These are phyloP conservation scores for Paramormyrops hopkinsi DNA, from an alignment of 2,797 vertebrate species.

Conservation along the genomic window DNA sequence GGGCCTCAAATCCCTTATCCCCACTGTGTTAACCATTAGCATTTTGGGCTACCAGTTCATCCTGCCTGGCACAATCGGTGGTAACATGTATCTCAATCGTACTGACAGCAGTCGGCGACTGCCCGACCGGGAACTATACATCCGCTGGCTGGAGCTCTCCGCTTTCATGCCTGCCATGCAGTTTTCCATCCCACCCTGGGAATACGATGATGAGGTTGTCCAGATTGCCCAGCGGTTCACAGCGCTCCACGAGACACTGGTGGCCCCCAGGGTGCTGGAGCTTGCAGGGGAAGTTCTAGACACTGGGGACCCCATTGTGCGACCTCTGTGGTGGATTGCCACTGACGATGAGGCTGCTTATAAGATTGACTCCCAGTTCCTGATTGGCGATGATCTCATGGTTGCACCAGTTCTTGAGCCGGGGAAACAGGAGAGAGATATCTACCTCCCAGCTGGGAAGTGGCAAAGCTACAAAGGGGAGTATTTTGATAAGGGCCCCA, in stretches of 20 bases:
- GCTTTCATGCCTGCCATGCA: slow-evolving; percentile 98
- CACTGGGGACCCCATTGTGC: slow-evolving; percentile 88
- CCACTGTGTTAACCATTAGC: slow-evolving; percentile 80
- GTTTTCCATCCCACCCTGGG: slow-evolving; percentile 93
- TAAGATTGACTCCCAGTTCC: slow-evolving; percentile 89
- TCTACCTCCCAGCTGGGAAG: slow-evolving; percentile 84
- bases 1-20: slow-evolving; percentile 89
- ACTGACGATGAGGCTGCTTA: slow-evolving; percentile 78
- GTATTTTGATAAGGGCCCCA: slow-evolving; percentile 77
- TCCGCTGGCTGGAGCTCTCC: slow-evolving; percentile 90
- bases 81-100: slow-evolving; percentile 69
- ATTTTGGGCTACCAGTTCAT: slow-evolving; percentile 85
- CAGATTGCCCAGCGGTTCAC: slow-evolving; percentile 85
- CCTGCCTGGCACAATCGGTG: slow-evolving; percentile 83
- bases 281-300: slow-evolving; percentile 78
- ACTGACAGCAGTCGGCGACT: slow-evolving; percentile 57
- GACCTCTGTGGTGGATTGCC: slow-evolving; percentile 97
- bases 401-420: slow-evolving; percentile 90
- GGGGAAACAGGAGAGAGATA: slow-evolving; percentile 85
- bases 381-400: slow-evolving; percentile 91
- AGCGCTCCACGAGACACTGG: slow-evolving; percentile 75
- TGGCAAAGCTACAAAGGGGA: slow-evolving; percentile 94
- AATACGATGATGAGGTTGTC: slow-evolving; percentile 81
- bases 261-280: slow-evolving; percentile 83
- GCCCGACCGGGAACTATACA: slow-evolving; percentile 86